These are phyloP conservation scores for Drosophila barbarae DNA, from an alignment of 2,888 invertebrate species.

Conservation along the genomic window DNA sequence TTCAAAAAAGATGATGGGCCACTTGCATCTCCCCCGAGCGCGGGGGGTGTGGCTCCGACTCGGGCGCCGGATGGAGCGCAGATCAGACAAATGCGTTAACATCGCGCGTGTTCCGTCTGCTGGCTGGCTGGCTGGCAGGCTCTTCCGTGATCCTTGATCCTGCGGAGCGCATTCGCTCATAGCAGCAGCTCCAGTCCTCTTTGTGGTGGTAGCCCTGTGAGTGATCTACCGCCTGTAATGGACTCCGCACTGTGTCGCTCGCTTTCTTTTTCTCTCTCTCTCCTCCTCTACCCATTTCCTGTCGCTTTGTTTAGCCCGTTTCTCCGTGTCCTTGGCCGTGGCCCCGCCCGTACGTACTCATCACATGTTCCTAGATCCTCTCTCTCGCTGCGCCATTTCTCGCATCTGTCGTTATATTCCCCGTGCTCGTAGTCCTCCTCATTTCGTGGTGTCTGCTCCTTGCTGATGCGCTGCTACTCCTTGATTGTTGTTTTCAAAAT, in stretches of 20 bases:
- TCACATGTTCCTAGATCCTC: conserved; percentile 15
- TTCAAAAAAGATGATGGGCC: conserved; percentile 28
- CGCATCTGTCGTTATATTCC: conserved; percentile 29
- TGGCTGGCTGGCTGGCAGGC: background rate
- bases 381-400: conserved; percentile 11
- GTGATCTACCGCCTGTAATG: conserved; percentile 6
- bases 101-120: conserved; percentile 1
- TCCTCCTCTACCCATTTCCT: background rate
- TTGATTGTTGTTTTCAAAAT: conserved; percentile 53
- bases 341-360: conserved; percentile 9
- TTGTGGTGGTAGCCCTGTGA: background rate
- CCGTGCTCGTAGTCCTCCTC: conserved; percentile 18
- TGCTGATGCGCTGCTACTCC: conserved; percentile 43
- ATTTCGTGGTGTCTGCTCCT: conserved; percentile 17
- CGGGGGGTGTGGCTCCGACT: background rate
- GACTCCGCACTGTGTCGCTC: background rate
- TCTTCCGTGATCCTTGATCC: conserved; percentile 8
- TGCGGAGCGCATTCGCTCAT: conserved; percentile 16
- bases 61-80: conserved; percentile 1
- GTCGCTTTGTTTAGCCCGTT: background rate
- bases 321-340: background rate
- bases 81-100: background rate
- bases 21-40: conserved; percentile 1
- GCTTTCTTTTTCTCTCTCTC: background rate
- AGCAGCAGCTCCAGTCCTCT: background rate